Evolutionary conservation across 2,888 invertebrate species (phyloP).

Genomic region (Syrphus vitripennis): DNA sequence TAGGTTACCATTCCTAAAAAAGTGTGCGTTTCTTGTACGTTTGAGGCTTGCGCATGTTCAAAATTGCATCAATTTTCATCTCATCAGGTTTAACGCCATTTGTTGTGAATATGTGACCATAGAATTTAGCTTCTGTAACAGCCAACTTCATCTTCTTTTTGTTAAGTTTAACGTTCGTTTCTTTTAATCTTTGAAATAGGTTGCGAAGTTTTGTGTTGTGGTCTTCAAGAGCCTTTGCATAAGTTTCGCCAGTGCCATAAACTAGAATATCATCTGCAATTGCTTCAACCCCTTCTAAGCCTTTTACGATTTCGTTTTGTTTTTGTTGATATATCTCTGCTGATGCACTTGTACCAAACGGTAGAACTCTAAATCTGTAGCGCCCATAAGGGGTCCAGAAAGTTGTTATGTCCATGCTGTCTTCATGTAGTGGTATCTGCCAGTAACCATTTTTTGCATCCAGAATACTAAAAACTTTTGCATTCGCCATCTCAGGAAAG

Average conservation of each 20-base stretch:
- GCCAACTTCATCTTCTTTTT: background rate
- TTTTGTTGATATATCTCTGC: constrained; percentile 71
- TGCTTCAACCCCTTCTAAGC: constrained; percentile 54
- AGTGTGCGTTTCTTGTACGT: constrained; percentile 12
- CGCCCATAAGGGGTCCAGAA: constrained; percentile 68
- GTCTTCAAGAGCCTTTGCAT: constrained; percentile 59
- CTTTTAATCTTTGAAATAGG: constrained; percentile 31
- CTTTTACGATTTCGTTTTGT: constrained; percentile 72
- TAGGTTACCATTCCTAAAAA: constrained; percentile 14
- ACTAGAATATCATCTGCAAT: constrained; percentile 70
- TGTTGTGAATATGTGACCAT: constrained; percentile 66
- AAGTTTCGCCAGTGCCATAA: constrained; percentile 51
- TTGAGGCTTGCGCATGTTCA: constrained; percentile 61
- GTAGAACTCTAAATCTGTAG: constrained; percentile 62
- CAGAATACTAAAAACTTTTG: constrained; percentile 70
- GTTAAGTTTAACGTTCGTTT: background rate
- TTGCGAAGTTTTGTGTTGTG: constrained; percentile 68
- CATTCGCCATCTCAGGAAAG: constrained; percentile 64
- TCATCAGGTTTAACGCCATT: constrained; percentile 56
- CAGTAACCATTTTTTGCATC: constrained; percentile 71
- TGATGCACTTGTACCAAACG: constrained; percentile 71
- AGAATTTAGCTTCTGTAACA: constrained; percentile 31
- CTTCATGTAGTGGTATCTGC: constrained; percentile 71
- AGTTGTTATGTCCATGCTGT: constrained; percentile 75
- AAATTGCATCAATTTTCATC: constrained; percentile 72